phyloP scores from a whole-genome alignment of 1,140 invertebrate species.

The Drosophila watanabei region DNA sequence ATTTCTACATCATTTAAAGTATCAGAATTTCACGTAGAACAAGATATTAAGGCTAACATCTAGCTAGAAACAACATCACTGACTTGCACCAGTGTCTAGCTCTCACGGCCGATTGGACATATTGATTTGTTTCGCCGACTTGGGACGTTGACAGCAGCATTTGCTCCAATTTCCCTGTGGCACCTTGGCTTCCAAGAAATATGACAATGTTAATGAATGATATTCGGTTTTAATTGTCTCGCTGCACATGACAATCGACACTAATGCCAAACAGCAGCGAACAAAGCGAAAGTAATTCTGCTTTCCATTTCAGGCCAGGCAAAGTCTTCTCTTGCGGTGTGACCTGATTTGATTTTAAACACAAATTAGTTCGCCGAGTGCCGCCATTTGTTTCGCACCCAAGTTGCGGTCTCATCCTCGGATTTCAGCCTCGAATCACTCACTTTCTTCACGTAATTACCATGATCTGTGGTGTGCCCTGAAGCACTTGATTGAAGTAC shows the following conservation, averaged over 20 bases:
- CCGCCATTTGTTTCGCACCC: constrained; percentile 52
- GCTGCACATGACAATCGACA: constrained; percentile 41
- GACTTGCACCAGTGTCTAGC: constrained; percentile 22
- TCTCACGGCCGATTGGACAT: constrained; percentile 69
- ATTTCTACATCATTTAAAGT: neutral
- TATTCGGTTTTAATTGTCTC: constrained; percentile 64
- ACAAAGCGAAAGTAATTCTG: constrained; percentile 74
- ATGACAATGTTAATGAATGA: constrained; percentile 65
- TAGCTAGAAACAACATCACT: constrained; percentile 4
- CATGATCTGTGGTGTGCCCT: constrained; percentile 4
- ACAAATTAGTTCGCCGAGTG: constrained; percentile 59
- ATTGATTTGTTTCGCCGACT: constrained; percentile 74
- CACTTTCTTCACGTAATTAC: constrained; percentile 53
- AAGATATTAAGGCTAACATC: neutral
- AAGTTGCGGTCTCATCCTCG: constrained; percentile 63
- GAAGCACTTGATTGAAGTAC: constrained; percentile 40
- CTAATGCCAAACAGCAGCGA: constrained; percentile 42
- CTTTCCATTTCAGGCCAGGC: constrained; percentile 73
- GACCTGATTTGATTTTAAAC: constrained; percentile 68
- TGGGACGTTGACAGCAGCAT: constrained; percentile 55
- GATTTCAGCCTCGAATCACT: constrained; percentile 48
- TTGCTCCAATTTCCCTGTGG: constrained; percentile 72
- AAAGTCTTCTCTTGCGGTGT: constrained; percentile 37
- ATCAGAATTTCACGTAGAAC: no score
- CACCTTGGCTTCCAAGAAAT: constrained; percentile 67